Conservation (phyloP, 2,797 vertebrate genomes). For the Fundulus diaphanus region DNA sequence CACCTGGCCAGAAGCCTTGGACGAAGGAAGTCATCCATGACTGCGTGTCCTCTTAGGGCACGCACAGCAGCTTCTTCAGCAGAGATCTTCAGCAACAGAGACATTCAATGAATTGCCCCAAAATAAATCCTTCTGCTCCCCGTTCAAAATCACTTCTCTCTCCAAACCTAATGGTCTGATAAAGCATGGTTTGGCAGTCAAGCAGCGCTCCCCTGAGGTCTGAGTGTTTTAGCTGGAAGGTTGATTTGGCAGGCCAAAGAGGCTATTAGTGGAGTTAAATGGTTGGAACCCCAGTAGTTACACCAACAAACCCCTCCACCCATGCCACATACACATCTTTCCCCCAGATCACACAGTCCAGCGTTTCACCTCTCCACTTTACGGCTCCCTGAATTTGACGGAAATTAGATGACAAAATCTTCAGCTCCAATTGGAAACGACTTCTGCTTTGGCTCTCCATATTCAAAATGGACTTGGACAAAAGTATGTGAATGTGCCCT, state of each 20-base stretch:
- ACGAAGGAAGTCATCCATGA: conserved; percentile 20
- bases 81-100: conserved; percentile 30
- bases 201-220: conserved; percentile 42
- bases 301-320: conserved; percentile 10
- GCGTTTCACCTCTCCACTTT: conserved; percentile 17
- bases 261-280: conserved; percentile 73
- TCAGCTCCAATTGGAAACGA: not conserved
- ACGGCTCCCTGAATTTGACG: conserved; percentile 8
- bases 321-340: conserved; percentile 15
- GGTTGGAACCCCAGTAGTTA: conserved; percentile 70
- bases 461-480: conserved; percentile 21
- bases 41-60: conserved; percentile 30
- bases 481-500: conserved; percentile 48
- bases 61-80: conserved; percentile 25
- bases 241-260: conserved; percentile 64
- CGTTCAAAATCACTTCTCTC: conserved; percentile 46
- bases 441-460: not conserved
- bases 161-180: conserved; percentile 12
- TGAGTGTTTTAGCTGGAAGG: conserved; percentile 70
- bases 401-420: conserved; percentile 30
- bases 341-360: not conserved
- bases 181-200: not conserved
- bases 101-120: conserved; percentile 42
- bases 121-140: conserved; percentile 31
- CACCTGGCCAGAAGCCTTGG: conserved; percentile 16